Conservation (phyloP, 1,140 invertebrate species). For the Apolygus lucorum region DNA sequence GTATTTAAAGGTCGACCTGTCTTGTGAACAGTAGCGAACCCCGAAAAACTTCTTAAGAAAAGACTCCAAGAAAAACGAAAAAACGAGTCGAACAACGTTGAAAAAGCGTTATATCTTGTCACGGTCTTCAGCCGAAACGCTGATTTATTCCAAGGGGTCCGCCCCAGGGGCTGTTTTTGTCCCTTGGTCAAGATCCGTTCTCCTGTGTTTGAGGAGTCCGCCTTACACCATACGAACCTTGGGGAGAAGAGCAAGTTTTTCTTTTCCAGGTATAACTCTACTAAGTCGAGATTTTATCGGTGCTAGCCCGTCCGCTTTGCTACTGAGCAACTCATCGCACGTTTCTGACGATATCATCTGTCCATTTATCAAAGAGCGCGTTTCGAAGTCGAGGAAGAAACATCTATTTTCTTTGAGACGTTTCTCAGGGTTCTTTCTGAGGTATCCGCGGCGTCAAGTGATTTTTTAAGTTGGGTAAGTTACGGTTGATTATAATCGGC, state of each 20-base stretch:
- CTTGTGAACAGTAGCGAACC: too few species aligned
- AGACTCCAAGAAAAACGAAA: not conserved
- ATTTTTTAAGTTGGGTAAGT: too few species aligned
- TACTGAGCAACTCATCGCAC: slow-evolving; percentile 10
- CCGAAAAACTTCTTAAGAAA: not conserved
- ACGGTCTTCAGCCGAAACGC: not conserved
- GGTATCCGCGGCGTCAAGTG: too few species aligned
- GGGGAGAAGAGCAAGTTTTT: not conserved
- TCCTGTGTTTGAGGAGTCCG: not conserved
- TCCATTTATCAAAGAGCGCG: not conserved
- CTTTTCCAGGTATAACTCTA: slow-evolving; percentile 6
- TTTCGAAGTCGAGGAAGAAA: not conserved
- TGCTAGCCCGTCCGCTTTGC: not conserved
- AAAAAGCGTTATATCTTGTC: not conserved
- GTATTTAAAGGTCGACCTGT: too few species aligned
- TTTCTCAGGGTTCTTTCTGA: not conserved
- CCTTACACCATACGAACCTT: not conserved
- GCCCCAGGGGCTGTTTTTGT: not conserved
- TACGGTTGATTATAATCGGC: too few species aligned
- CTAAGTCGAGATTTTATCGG: slow-evolving; percentile 7
- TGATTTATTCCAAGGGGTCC: not conserved
- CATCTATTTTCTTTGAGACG: slow-evolving; percentile 8
- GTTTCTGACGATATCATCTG: not conserved
- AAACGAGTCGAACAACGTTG: not conserved
- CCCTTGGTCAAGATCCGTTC: not conserved